Percentiles rank a stretch among this genome's conserved stretches.
These are phyloP conservation scores for Drosophila pseudoananassae DNA, from an alignment of 1,140 invertebrate genomes.

Conservation along the genomic window DNA sequence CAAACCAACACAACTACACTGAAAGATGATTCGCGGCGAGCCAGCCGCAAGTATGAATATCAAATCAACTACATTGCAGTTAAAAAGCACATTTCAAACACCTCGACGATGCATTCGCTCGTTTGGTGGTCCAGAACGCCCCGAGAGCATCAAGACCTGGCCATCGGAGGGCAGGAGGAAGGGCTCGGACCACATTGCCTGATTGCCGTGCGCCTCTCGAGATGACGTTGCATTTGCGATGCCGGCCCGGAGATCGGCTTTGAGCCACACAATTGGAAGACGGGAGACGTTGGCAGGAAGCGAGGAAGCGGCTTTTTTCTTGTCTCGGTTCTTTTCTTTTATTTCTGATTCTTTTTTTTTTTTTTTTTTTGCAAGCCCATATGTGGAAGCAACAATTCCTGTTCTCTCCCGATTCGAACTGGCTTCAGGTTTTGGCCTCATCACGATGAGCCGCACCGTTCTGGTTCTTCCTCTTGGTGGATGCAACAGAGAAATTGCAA, in stretches of 20 bases:
- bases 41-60: conserved; percentile 65
- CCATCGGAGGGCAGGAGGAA: conserved; percentile 9
- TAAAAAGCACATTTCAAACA: conserved; percentile 81
- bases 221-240: conserved; percentile 76
- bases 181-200: conserved; percentile 67
- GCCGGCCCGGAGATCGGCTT: conserved; percentile 38
- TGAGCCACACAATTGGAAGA: conserved; percentile 33
- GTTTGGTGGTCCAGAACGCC: conserved; percentile 78
- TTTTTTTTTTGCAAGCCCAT: conserved; percentile 55
- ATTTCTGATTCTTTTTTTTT: conserved; percentile 15
- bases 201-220: conserved; percentile 74
- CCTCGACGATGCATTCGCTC: conserved; percentile 57
- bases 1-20: conserved; percentile 32
- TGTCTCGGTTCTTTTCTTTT: conserved; percentile 18
- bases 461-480: conserved; percentile 37
- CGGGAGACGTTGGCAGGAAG: conserved; percentile 62
- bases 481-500: conserved; percentile 72
- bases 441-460: conserved; percentile 55
- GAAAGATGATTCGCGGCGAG: conserved; percentile 10
- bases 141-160: conserved; percentile 62
- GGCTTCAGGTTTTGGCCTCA: conserved; percentile 56
- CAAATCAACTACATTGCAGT: conserved; percentile 77
- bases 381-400: conserved; percentile 76
- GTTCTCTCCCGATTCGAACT: conserved; percentile 40
- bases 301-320: conserved; percentile 62